A percentile compares a stretch with the other conserved stretches of the same genome.
phyloP scores from a whole-genome alignment of 2,797 vertebrate genomes.

The Tympanoctomys barrerae region DNA sequence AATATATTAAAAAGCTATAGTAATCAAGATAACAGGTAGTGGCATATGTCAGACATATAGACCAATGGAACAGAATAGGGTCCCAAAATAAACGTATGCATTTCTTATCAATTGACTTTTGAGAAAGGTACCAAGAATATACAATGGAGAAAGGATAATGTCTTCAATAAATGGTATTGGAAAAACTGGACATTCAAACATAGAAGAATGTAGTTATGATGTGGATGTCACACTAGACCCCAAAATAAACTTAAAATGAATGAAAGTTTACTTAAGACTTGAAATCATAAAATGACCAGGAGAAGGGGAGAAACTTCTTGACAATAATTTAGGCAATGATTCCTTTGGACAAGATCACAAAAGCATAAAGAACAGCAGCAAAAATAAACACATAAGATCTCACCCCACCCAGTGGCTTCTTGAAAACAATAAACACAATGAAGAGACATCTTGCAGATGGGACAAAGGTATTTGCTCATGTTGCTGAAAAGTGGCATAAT shows the following conservation, averaged over 20 bases:
- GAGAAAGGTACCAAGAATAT: neutral
- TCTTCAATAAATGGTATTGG: neutral
- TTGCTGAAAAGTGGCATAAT: neutral
- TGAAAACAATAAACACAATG: neutral
- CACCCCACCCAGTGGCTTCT: neutral
- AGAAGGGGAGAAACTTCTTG: neutral
- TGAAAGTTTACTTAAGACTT: neutral
- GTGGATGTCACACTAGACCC: neutral
- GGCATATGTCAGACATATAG: neutral
- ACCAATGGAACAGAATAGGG: neutral
- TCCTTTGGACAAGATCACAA: neutral
- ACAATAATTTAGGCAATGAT: neutral
- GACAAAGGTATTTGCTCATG: neutral
- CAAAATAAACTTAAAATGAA: neutral
- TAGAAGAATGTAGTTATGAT: neutral
- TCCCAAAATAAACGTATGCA: neutral
- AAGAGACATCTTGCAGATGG: neutral
- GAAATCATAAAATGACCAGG: neutral
- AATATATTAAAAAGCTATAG: neutral
- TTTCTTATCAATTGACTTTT: too few relatives aligned
- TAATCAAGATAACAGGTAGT: neutral
- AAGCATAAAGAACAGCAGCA: neutral
- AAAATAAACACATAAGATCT: neutral
- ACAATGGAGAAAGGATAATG: neutral
- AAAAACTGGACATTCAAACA: neutral